Evolutionary conservation across 2,113 vertebrate genomes (phyloP).

Genomic region (Nycticryphes semicollaris): DNA sequence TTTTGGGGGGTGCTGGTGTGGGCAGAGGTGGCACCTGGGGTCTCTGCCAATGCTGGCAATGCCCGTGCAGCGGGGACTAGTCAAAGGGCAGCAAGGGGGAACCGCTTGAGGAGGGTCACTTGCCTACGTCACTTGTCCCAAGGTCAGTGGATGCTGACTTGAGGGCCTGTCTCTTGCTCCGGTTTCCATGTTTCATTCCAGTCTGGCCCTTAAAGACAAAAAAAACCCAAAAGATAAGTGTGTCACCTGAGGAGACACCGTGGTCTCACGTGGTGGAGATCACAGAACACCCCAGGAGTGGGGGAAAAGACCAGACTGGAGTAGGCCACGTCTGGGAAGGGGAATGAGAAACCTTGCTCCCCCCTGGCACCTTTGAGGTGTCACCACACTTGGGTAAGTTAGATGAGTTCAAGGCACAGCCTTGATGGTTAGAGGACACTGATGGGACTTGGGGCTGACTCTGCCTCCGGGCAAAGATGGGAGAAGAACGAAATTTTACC

Average conservation of each 20-base stretch:
- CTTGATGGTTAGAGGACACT: not conserved
- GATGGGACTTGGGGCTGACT: not conserved
- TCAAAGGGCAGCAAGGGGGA: not conserved
- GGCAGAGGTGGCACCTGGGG: not conserved
- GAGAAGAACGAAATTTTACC: not conserved
- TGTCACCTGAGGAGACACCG: not conserved
- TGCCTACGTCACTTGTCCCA: constrained; percentile 91
- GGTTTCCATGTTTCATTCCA: constrained; percentile 89
- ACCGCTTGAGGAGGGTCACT: constrained; percentile 50
- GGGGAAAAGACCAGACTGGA: too few species aligned
- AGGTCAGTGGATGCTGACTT: constrained; percentile 97
- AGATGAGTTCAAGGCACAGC: not conserved
- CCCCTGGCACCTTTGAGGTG: not conserved
- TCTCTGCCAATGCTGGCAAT: not conserved
- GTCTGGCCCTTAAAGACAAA: constrained; percentile 79
- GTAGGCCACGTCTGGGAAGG: not conserved
- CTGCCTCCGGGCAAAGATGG: not conserved
- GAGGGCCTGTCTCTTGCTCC: constrained; percentile 92
- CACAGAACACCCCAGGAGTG: not conserved
- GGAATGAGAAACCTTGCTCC: too few species aligned
- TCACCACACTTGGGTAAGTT: not conserved
- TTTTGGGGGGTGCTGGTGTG: not conserved
- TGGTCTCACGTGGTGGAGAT: not conserved
- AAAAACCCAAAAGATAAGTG: not conserved
- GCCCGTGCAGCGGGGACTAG: rapidly evolving